Evolutionary conservation across 2,797 vertebrate species (phyloP).

Genomic region (Tangara arthus): DNA sequence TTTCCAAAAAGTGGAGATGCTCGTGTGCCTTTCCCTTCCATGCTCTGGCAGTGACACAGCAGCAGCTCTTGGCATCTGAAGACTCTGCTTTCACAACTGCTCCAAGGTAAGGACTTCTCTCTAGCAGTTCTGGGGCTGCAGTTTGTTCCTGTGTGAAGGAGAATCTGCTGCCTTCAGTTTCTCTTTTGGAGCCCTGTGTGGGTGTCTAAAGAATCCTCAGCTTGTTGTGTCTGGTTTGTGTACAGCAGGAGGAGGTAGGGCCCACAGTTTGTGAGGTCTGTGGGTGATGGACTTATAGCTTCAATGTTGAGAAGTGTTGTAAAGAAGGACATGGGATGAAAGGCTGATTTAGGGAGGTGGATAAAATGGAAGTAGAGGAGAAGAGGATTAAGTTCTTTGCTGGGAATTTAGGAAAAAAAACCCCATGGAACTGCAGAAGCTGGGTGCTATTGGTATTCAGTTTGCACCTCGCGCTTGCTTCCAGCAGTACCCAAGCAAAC

Average conservation of each 20-base stretch:
- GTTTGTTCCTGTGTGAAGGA: not conserved
- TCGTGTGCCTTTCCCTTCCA: accelerated
- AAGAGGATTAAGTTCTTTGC: not conserved
- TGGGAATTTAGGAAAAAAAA: not conserved
- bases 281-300: accelerated
- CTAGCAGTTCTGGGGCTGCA: accelerated
- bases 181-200: accelerated
- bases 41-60: not conserved
- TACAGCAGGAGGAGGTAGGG: not conserved
- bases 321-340: not conserved
- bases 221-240: not conserved
- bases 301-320: not conserved
- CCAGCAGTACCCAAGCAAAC: not conserved
- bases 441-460: not conserved
- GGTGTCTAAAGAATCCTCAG: not conserved
- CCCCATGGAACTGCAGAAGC: not conserved
- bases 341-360: not conserved
- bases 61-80: not conserved
- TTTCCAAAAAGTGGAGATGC: not conserved
- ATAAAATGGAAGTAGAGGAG: not conserved
- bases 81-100: accelerated
- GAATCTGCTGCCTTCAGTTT: accelerated
- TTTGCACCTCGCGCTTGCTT: not conserved
- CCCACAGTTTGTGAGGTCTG: not conserved
- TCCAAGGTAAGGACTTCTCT: not conserved